phyloP scores from a whole-genome alignment of 2,888 invertebrate genomes.

The Clunio marinus region DNA sequence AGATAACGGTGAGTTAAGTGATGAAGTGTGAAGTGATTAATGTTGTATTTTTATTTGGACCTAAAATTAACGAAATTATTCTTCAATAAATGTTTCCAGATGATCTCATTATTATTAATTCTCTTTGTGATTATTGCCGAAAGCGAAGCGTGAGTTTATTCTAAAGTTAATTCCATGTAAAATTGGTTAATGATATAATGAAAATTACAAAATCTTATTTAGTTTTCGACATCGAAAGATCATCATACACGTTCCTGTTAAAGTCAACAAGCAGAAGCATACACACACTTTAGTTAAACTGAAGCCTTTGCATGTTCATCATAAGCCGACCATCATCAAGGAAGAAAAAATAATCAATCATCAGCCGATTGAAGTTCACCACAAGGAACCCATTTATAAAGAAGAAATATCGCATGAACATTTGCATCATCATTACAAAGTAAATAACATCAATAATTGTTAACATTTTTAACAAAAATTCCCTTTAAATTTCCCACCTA shows the following conservation, averaged over 20 bases:
- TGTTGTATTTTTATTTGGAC: too few species aligned
- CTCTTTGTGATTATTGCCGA: conserved; percentile 5
- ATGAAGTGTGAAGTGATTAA: neutral
- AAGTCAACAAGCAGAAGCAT: conserved; percentile 50
- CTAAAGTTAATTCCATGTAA: neutral
- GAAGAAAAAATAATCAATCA: conserved; percentile 48
- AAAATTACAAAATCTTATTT: conserved; percentile 7
- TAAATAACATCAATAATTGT: neutral
- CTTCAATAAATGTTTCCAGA: too few species aligned
- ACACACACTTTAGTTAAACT: conserved; percentile 50
- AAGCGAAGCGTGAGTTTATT: conserved; percentile 37
- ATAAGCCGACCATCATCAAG: conserved; percentile 50
- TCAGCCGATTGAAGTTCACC: conserved; percentile 44
- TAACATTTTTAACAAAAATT: neutral
- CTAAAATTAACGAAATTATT: too few species aligned
- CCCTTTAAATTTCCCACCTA: too few species aligned
- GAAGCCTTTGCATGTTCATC: conserved; percentile 51
- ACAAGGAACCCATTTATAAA: conserved; percentile 43
- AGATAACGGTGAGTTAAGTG: conserved; percentile 29
- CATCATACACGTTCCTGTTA: conserved; percentile 49
- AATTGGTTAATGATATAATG: neutral
- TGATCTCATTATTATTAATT: conserved; percentile 12
- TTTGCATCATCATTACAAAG: conserved; percentile 46
- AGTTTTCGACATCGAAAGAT: conserved; percentile 45
- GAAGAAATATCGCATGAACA: conserved; percentile 47